Evolutionary conservation across 2,797 vertebrate species (phyloP).

Genomic region (Diceros bicornis): DNA sequence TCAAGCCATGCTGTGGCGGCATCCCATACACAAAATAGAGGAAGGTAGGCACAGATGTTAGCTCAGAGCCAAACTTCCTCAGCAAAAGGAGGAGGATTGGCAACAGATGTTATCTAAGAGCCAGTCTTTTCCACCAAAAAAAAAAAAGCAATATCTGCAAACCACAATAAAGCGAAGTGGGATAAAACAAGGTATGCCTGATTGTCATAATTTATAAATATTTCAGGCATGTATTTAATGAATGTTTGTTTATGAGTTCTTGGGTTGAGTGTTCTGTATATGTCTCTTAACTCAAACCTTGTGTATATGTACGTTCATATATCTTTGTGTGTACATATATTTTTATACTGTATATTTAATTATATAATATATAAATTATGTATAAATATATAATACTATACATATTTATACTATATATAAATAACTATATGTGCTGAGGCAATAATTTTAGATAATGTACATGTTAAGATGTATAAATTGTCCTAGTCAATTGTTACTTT

Average conservation of each 20-base stretch:
- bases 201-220: background rate
- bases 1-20: too few species aligned
- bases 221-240: background rate
- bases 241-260: background rate
- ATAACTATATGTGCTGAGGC: background rate
- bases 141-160: too few species aligned
- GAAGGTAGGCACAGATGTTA: too few species aligned
- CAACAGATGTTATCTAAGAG: too few species aligned
- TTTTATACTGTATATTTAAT: background rate
- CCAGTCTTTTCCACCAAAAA: too few species aligned
- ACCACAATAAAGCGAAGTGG: too few species aligned
- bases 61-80: too few species aligned
- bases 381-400: background rate
- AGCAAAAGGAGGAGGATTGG: too few species aligned
- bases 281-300: constrained; percentile 4
- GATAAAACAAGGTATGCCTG: too few species aligned
- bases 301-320: background rate
- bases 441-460: background rate
- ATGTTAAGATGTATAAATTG: background rate
- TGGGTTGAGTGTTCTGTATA: background rate
- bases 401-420: background rate
- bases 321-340: background rate
- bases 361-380: background rate
- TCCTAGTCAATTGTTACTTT: background rate
- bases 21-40: too few species aligned